Conservation (phyloP, 2,888 invertebrate species). For the Coenonympha glycerion region DNA sequence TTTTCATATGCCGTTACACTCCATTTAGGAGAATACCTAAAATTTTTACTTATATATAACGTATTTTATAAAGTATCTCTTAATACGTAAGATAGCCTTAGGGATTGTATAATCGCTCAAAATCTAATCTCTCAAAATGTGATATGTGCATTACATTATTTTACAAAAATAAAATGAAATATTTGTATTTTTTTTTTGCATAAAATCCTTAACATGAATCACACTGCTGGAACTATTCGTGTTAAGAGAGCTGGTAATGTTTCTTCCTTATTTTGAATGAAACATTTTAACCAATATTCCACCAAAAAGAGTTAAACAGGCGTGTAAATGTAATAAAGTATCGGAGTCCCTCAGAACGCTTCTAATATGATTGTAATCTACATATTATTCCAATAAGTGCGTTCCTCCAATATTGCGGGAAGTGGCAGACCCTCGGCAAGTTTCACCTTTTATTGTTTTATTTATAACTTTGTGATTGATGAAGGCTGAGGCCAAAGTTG, state of each 20-base stretch:
- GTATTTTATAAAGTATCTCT: no score
- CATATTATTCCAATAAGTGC: conserved; percentile 76
- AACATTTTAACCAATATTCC: background rate
- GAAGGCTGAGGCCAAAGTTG: conserved; percentile 60
- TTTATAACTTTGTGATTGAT: conserved; percentile 77
- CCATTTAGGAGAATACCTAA: background rate
- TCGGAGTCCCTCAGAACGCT: conserved; percentile 56
- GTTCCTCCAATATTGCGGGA: conserved; percentile 66
- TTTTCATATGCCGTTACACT: background rate
- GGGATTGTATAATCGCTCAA: no score
- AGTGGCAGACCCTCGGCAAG: conserved; percentile 57
- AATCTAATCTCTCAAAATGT: no score
- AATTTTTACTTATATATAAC: no score
- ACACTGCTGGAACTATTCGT: no score
- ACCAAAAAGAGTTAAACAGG: conserved; percentile 47
- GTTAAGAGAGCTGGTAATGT: no score
- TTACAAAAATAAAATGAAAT: no score
- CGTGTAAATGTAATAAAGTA: conserved; percentile 50
- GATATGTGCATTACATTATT: no score
- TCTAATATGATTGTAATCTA: conserved; percentile 70
- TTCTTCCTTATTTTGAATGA: no score
- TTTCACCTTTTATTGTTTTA: conserved; percentile 76
- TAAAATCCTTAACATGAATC: no score
- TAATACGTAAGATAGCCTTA: no score
- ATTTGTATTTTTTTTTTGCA: no score